Evolutionary conservation across 2,797 vertebrate species (phyloP), one percentile per base, ranked within the genome.

Genomic region (Dallia pectoralis): DNA sequence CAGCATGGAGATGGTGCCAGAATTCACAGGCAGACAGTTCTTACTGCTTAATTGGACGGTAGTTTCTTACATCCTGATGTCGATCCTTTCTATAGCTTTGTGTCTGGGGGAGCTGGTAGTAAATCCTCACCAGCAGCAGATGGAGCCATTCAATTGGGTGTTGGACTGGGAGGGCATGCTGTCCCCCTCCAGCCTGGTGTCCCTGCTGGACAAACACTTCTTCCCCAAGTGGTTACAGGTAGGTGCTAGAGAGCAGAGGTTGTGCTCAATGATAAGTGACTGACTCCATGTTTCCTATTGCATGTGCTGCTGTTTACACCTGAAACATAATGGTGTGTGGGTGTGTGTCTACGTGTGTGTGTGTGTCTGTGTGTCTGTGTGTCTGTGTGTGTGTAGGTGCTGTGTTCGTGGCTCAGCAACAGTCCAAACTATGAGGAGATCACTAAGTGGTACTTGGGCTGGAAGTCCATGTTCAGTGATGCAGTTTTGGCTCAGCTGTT

Each of bases 181-280:
- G 75, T 98, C 98, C 0, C 91, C 93, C 25, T 98, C 97, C 74
- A 95, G 96, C 84, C 93, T 99, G 0, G 95, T 98, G 62, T 96
- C 96, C 11, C 87, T 99, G 33, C 89, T 99, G 2, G 97, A 98
- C 79, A 99, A 99, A 87, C 94, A 99, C 87, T 99, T 99, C 91
- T 99, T 99, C 75, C 91, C 96, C 4, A 99, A 99, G 86, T 99
- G 98, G 98, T 89, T 99, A 53, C 97, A 99, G 95, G 97, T 99
- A 47, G 81, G 91, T 85, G 11, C 71, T 18, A 40, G 72, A 25
- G 32, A 9, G 29, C 22, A 25, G 53, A 56, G 53, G 53, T 25
- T 22, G n/a, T 56, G 53, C 53, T 56, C 25, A 56, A 56, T 56
- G n/a, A 22, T 25, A 56, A 25, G n/a, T 56, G n/a, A 53, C 51